Conservation (phyloP, 92 coral and sea anemone species). For the Parazoanthus atlanticus region DNA sequence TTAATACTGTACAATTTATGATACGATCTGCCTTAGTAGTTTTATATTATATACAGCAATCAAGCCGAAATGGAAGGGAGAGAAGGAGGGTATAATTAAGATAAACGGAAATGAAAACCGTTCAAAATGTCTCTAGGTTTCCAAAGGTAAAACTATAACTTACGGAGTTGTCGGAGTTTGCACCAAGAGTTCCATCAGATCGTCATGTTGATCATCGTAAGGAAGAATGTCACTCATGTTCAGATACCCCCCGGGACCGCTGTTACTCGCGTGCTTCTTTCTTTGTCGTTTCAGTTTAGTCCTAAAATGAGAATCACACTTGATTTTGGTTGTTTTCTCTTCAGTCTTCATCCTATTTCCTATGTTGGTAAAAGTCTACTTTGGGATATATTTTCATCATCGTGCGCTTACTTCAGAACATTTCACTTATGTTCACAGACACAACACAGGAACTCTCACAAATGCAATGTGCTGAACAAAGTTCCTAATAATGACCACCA, state of each 20-base stretch:
- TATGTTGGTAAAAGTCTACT: no score
- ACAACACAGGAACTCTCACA: no score
- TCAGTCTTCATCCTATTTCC: no score
- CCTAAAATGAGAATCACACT: neutral
- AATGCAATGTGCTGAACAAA: no score
- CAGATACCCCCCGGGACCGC: neutral
- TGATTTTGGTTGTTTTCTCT: neutral
- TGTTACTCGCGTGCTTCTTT: neutral
- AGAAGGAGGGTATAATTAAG: neutral
- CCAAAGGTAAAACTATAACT: neutral
- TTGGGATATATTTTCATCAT: neutral
- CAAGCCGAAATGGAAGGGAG: neutral
- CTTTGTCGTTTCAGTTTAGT: neutral
- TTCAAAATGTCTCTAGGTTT: neutral
- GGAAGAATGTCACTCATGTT: slow-evolving; percentile 2
- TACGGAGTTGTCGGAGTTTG: slow-evolving; percentile 22
- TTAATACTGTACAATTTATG: no score
- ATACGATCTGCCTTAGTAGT: no score
- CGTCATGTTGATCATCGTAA: slow-evolving; percentile 24
- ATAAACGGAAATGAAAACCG: neutral
- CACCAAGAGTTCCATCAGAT: slow-evolving; percentile 37
- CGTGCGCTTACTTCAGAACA: no score
- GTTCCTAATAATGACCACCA: no score
- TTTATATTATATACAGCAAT: no score
- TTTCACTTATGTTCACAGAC: no score